A percentile compares a stretch with the other conserved stretches of the same genome.
Evolutionary conservation across 2,113 vertebrate species (phyloP).

Genomic region (Smithornis capensis): DNA sequence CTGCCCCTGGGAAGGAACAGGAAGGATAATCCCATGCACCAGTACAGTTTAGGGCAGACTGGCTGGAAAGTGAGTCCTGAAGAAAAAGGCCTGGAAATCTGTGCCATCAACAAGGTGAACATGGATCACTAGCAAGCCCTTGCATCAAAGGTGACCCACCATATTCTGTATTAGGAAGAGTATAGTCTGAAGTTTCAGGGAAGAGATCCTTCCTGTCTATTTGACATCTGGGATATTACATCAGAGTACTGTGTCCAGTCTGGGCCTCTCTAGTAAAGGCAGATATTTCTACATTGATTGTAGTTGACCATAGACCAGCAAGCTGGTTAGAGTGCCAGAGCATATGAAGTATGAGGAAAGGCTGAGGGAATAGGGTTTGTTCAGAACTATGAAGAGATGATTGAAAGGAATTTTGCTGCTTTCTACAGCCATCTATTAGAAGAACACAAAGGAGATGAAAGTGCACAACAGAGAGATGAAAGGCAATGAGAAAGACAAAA

Average conservation of each 20-base stretch:
- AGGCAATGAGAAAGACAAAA: not conserved
- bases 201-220: not conserved
- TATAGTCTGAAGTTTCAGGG: not conserved
- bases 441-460: not conserved
- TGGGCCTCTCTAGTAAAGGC: not conserved
- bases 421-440: not conserved
- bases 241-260: not conserved
- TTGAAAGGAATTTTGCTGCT: not conserved
- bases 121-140: not conserved
- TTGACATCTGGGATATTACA: not conserved
- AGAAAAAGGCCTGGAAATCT: not conserved
- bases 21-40: not conserved
- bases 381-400: not conserved
- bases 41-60: not conserved
- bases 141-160: not conserved
- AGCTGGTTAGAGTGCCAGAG: not conserved
- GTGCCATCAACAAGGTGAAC: not conserved
- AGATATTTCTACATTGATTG: not conserved
- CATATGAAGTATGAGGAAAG: not conserved
- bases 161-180: not conserved
- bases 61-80: not conserved
- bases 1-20: not conserved
- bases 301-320: not conserved
- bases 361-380: not conserved
- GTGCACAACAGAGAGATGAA: not conserved